phyloP scores from a whole-genome alignment of 37 sponge, comb jelly and placozoan species.

The Eunapius fragilis region DNA sequence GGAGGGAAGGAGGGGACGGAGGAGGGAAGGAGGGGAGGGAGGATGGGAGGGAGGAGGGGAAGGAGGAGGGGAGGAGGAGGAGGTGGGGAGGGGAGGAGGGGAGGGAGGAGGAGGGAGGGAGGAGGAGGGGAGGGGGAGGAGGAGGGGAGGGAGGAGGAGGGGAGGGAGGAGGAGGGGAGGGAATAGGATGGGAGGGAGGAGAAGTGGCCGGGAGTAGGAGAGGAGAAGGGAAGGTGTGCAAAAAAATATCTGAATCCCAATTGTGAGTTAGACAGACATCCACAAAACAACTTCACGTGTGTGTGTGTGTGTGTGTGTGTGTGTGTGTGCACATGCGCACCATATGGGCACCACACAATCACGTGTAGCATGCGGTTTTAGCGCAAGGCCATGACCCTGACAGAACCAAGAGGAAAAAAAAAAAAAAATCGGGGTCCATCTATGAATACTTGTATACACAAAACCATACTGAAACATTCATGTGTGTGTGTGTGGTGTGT shows the following conservation, averaged over 20 bases:
- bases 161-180: slow-evolving; percentile 17
- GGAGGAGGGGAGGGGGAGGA: slow-evolving; percentile 17
- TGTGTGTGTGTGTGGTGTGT: too few species aligned
- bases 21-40: neutral
- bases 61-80: neutral
- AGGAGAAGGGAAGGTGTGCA: neutral
- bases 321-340: too few species aligned
- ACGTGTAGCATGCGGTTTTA: neutral
- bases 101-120: neutral
- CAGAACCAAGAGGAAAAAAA: neutral
- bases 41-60: slow-evolving; percentile 13
- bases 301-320: too few species aligned
- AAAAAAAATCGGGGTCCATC: too few species aligned
- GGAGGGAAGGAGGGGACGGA: slow-evolving; percentile 1
- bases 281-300: too few species aligned
- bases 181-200: slow-evolving; percentile 2
- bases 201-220: too few species aligned
- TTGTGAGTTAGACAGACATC: too few species aligned
- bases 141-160: neutral
- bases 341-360: neutral
- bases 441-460: neutral
- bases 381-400: neutral
- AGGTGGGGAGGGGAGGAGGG: slow-evolving; percentile 20
- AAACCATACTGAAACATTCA: neutral
- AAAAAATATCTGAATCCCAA: too few species aligned